A percentile compares a stretch with the other conserved stretches of the same genome.
phyloP scores from a whole-genome alignment of 2,113 vertebrate species.

The Clarias batrachus region DNA sequence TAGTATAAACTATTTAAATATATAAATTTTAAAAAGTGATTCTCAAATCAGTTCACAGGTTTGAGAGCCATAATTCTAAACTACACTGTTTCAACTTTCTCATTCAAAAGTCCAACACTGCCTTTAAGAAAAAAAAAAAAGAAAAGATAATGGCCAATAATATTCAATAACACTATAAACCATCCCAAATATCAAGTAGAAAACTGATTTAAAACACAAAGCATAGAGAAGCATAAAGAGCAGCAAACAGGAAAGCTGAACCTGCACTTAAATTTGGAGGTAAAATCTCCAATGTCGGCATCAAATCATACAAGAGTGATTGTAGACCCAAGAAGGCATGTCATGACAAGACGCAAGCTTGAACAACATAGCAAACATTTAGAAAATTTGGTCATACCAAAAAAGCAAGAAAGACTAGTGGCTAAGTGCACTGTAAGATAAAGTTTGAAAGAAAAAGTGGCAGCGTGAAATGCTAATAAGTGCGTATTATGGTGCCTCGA shows the following conservation, averaged over 20 bases:
- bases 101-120: conserved; percentile 22
- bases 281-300: background rate
- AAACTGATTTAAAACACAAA: conserved; percentile 14
- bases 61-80: background rate
- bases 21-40: background rate
- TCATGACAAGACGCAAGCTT: conserved; percentile 15
- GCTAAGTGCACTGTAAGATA: conserved; percentile 16
- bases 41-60: background rate
- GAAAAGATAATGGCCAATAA: background rate
- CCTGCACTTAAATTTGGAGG: background rate
- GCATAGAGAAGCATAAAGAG: background rate
- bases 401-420: conserved; percentile 14
- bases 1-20: background rate
- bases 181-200: conserved; percentile 4
- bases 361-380: conserved; percentile 27
- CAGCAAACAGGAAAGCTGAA: background rate
- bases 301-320: conserved; percentile 23
- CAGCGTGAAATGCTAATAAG: conserved; percentile 14
- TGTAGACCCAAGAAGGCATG: conserved; percentile 20
- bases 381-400: conserved; percentile 14
- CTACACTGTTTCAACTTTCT: background rate
- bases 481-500: background rate
- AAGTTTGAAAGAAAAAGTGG: conserved; percentile 13
- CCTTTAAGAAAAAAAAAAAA: background rate
- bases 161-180: background rate